Conservation (phyloP, 1,140 invertebrate genomes). For the Carposina sasakii region DNA sequence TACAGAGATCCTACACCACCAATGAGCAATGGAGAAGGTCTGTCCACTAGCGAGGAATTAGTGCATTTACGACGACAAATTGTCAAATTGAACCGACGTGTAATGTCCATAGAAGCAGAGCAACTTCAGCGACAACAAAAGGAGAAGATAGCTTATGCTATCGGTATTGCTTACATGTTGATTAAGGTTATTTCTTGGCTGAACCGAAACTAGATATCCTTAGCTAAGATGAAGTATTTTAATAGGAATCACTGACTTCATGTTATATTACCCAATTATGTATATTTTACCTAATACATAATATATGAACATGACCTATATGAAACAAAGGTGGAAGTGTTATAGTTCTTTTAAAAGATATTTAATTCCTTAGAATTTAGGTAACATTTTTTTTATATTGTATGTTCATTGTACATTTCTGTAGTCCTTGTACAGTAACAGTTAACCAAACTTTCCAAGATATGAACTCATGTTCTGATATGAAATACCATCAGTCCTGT, state of each 20-base stretch:
- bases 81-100: conserved; percentile 87
- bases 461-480: too few relatives aligned
- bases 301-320: conserved; percentile 27
- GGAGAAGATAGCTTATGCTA: conserved; percentile 86
- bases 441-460: conserved; percentile 32
- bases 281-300: conserved; percentile 27
- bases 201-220: conserved; percentile 75
- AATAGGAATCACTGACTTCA: conserved; percentile 43
- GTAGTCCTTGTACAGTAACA: conserved; percentile 49
- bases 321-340: conserved; percentile 40
- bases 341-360: conserved; percentile 29
- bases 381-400: conserved; percentile 47
- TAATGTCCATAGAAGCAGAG: conserved; percentile 88
- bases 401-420: conserved; percentile 37
- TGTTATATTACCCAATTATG: conserved; percentile 38
- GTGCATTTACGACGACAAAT: conserved; percentile 87
- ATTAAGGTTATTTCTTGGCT: conserved; percentile 90
- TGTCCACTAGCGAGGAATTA: conserved; percentile 84
- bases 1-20: conserved; percentile 78
- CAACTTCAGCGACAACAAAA: conserved; percentile 84
- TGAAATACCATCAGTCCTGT: conserved; percentile 22
- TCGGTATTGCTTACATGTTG: conserved; percentile 87
- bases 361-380: conserved; percentile 44
- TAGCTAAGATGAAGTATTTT: conserved; percentile 56
- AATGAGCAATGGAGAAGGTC: conserved; percentile 75